These are phyloP conservation scores for Acromyrmex charruanus DNA, from an alignment of 1,140 invertebrate species.

Conservation along the genomic window DNA sequence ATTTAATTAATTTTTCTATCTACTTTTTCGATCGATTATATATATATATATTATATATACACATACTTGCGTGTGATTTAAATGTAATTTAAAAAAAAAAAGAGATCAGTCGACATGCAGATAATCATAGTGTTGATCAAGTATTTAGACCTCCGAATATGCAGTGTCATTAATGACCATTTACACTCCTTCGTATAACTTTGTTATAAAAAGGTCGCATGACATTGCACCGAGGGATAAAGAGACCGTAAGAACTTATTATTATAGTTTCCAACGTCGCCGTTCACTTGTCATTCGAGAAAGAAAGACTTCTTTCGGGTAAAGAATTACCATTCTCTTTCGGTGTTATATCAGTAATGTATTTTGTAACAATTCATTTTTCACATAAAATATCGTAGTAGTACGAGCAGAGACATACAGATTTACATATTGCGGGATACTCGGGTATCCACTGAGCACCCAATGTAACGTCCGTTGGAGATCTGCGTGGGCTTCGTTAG, in stretches of 20 bases:
- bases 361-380: slow-evolving; percentile 64
- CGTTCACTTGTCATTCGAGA: neutral
- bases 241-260: neutral
- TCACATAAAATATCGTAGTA: slow-evolving; percentile 63
- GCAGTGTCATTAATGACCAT: slow-evolving; percentile 10
- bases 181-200: neutral
- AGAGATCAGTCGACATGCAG: neutral
- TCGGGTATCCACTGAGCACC: slow-evolving; percentile 63
- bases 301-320: neutral
- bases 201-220: neutral
- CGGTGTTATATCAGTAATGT: slow-evolving; percentile 63
- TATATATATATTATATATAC: too few species aligned
- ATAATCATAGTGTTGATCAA: neutral
- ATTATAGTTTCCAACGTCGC: neutral
- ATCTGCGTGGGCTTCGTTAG: slow-evolving; percentile 60
- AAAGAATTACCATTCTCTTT: slow-evolving; percentile 35
- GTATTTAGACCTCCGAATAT: slow-evolving; percentile 20
- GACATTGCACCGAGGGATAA: neutral
- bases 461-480: slow-evolving; percentile 52
- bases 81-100: neutral
- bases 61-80: neutral
- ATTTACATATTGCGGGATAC: slow-evolving; percentile 65
- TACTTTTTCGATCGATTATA: neutral
- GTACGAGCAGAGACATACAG: slow-evolving; percentile 61
- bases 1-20: neutral